Evolutionary conservation across 2,888 invertebrate genomes (phyloP).

Genomic region (Gandaritis pyraliata): DNA sequence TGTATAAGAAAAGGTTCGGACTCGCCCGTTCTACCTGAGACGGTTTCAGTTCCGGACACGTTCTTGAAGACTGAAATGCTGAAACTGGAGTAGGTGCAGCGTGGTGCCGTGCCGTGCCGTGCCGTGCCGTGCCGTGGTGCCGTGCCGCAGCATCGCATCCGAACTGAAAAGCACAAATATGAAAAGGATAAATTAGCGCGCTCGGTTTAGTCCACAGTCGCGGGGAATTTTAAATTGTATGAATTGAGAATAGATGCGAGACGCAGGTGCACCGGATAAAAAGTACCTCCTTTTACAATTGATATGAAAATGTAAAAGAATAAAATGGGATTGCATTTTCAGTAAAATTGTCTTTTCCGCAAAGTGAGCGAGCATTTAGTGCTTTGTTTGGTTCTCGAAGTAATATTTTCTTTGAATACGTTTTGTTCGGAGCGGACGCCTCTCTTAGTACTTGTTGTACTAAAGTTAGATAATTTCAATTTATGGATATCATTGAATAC

Average conservation of each 20-base stretch:
- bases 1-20: too few relatives aligned
- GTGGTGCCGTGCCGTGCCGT: too few relatives aligned
- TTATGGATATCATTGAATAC: too few relatives aligned
- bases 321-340: conserved; percentile 24
- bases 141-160: neutral
- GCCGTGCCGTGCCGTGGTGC: too few relatives aligned
- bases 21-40: too few relatives aligned
- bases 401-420: too few relatives aligned
- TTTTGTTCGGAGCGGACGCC: too few relatives aligned
- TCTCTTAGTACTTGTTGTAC: too few relatives aligned
- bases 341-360: conserved; percentile 26
- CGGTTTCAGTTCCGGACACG: too few relatives aligned
- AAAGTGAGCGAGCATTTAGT: conserved; percentile 15
- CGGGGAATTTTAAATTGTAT: conserved; percentile 23
- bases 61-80: too few relatives aligned
- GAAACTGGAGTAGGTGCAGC: too few relatives aligned
- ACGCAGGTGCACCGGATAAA: conserved; percentile 27
- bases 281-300: conserved; percentile 18
- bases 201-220: conserved; percentile 22
- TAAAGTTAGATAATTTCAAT: too few relatives aligned
- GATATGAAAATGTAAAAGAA: conserved; percentile 31
- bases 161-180: conserved; percentile 20
- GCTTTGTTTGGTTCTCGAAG: neutral
- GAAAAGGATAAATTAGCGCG: conserved; percentile 29
- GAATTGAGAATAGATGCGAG: conserved; percentile 26